A percentile compares a stretch with the other conserved stretches of the same genome.
Evolutionary conservation across 2,113 vertebrate genomes (phyloP).

Genomic region (Hystrix brachyura): DNA sequence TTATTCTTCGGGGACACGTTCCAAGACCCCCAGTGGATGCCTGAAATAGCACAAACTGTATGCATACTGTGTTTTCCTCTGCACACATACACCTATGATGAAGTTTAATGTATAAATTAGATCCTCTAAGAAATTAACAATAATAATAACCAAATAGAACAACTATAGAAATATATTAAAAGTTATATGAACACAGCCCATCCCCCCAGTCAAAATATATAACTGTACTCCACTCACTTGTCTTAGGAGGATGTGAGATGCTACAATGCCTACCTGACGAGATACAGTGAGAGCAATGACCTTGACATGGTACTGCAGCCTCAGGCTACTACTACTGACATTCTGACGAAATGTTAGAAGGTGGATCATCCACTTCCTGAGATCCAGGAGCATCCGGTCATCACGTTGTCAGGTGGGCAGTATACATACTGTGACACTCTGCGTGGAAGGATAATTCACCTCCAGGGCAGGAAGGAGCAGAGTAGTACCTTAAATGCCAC

Average conservation of each 20-base stretch:
- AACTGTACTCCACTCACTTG: neutral
- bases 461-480: neutral
- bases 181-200: neutral
- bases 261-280: too few relatives aligned
- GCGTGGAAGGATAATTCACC: neutral
- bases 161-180: neutral
- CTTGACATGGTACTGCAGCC: too few relatives aligned
- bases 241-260: too few relatives aligned
- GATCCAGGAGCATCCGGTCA: neutral
- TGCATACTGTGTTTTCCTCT: neutral
- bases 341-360: too few relatives aligned
- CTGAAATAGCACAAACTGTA: neutral
- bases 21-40: neutral
- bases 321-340: too few relatives aligned
- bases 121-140: too few relatives aligned
- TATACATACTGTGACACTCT: neutral
- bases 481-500: neutral
- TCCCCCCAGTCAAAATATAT: neutral
- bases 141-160: too few relatives aligned
- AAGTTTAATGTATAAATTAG: neutral
- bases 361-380: neutral
- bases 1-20: neutral
- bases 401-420: neutral
- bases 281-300: too few relatives aligned
- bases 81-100: neutral